Base-by-base conservation (phyloP, 2,113 vertebrate genomes). In the Nothocercus nigrocapillus region DNA sequence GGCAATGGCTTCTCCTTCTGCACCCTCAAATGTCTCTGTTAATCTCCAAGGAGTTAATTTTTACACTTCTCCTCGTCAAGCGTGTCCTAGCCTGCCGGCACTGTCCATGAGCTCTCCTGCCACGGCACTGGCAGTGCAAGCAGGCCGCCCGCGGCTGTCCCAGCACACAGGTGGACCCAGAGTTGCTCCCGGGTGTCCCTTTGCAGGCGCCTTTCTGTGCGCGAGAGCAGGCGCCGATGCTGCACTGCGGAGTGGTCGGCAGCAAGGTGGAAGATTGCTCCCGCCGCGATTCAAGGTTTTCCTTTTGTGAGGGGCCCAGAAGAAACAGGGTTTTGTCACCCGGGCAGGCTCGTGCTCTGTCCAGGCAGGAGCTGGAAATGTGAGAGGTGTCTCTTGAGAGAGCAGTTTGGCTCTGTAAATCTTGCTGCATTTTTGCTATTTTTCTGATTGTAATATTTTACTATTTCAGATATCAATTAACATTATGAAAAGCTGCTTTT, bases 141-240 rank as follows among this genome's bases (percentile, higher is more conserved):
- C 10, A 67, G n/a, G 49, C 24, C 22, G 22, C 62, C 11, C 53
- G 4, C 36, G 8, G 36, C n/a, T 67, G 30, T 28, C 25, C 28
- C 51, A 7, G 67, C 88, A 42, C 6, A 13, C 21, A 34, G 30
- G 8, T 11, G 16, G 83, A 54, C 4, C 11, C n/a, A 38, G 7
- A 64, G 9, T 28, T 85, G 21, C 10, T 67, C 16, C n/a, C 30
- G 45, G 5, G 5, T 54, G 18, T 32, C n/a, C n/a, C 36, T 85
- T 68, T 47, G 67, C 16, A 67, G 64, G 16, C 28, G 3, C 10
- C 15, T 25, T 59, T 54, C 16, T 10, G 13, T 32, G 28, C 36
- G 28, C 0, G 0, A 74, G 30, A 36, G 24, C n/a, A 77, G 51
- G 12, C 2, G 4, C 20, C 0, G 1, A 3, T 34, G 14, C 42